These are phyloP conservation scores for Nicator chloris DNA, from an alignment of 2,113 vertebrate species.

Conservation along the genomic window DNA sequence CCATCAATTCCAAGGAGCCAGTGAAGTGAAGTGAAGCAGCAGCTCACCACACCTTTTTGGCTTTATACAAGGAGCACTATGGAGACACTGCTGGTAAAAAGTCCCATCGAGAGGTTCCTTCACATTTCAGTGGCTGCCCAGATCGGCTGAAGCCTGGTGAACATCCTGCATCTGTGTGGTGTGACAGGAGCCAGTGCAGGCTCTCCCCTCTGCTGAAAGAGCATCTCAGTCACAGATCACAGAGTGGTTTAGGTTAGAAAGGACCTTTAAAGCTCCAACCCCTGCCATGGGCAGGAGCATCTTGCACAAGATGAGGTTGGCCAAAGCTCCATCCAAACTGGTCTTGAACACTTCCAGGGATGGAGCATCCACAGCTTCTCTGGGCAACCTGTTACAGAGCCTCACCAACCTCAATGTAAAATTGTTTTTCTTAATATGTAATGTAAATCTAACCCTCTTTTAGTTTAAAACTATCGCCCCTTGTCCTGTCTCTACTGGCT, in stretches of 20 bases:
- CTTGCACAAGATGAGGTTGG: neutral
- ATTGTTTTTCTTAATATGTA: neutral
- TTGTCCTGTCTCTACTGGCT: neutral
- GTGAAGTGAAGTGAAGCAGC: constrained; percentile 3
- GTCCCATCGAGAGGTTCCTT: neutral
- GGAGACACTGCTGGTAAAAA: neutral
- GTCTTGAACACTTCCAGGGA: neutral
- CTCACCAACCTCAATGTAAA: neutral
- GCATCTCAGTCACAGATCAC: neutral
- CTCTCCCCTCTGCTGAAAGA: neutral
- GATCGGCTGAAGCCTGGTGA: neutral
- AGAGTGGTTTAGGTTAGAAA: neutral
- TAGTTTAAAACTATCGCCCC: neutral
- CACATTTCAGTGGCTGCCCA: fast-evolving
- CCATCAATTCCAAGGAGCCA: constrained; percentile 27
- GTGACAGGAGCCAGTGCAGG: fast-evolving
- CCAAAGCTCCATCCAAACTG: neutral
- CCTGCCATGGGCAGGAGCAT: neutral
- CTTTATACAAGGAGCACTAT: neutral
- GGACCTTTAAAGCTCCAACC: neutral
- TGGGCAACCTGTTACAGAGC: neutral
- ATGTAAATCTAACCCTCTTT: neutral
- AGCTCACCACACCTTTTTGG: neutral
- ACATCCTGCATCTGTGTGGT: fast-evolving
- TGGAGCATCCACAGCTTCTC: neutral